Evolutionary conservation across 1,140 invertebrate species (phyloP).

Genomic region (Nephotettix cincticeps): DNA sequence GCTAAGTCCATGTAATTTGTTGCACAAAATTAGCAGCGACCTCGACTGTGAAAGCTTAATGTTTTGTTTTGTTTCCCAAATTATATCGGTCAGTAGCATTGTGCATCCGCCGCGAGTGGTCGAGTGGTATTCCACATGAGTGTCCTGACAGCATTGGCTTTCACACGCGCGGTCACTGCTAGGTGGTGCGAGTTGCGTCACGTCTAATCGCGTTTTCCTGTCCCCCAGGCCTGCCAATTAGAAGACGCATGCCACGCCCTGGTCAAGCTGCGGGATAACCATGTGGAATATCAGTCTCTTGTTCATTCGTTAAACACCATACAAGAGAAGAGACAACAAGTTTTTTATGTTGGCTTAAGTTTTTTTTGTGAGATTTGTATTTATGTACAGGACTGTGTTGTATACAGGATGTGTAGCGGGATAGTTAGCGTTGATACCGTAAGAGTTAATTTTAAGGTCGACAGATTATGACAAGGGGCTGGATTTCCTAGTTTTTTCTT

Average conservation of each 20-base stretch:
- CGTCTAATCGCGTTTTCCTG: conserved; percentile 17
- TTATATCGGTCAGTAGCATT: conserved; percentile 20
- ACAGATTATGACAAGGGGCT: not conserved
- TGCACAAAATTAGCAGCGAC: conserved; percentile 27
- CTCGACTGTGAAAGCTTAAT: conserved; percentile 31
- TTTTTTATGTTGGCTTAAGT: not conserved
- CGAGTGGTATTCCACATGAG: conserved; percentile 17
- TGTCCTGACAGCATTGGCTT: conserved; percentile 20
- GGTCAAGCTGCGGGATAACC: conserved; percentile 19
- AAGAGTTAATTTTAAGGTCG: not conserved
- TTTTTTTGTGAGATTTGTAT: not conserved
- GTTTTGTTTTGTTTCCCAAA: conserved; percentile 14
- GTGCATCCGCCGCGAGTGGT: conserved; percentile 18
- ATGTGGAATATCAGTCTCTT: conserved; percentile 25
- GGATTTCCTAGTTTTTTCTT: not conserved
- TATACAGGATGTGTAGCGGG: not conserved
- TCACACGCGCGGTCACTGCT: conserved; percentile 27
- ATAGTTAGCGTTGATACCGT: not conserved
- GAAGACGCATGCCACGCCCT: conserved; percentile 6
- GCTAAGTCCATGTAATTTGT: conserved; percentile 27
- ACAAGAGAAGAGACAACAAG: not conserved
- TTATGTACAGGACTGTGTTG: conserved; percentile 1
- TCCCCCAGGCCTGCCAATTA: conserved; percentile 30
- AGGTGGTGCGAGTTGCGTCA: not conserved
- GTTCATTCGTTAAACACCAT: conserved; percentile 1